Conservation (phyloP, 2,797 vertebrate genomes). For the Remorina albescens region DNA sequence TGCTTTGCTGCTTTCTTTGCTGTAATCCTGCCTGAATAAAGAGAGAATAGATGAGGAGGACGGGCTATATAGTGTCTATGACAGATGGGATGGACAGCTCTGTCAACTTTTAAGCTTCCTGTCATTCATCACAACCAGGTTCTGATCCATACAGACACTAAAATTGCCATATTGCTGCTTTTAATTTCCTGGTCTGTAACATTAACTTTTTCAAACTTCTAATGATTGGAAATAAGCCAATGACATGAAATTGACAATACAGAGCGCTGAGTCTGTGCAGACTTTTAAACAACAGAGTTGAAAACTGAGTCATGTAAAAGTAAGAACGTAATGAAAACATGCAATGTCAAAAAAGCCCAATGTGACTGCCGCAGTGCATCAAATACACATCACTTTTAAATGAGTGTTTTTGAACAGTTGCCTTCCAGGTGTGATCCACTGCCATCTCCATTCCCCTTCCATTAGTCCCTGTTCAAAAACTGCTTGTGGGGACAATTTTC, state of each 20-base stretch:
- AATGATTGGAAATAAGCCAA: neutral
- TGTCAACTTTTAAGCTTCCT: conserved; percentile 45
- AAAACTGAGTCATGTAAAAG: conserved; percentile 18
- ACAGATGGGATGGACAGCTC: conserved; percentile 39
- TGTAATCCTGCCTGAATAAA: conserved; percentile 76
- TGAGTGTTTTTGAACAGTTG: conserved; percentile 22
- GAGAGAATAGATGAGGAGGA: conserved; percentile 60
- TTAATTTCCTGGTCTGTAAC: neutral
- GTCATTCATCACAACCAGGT: conserved; percentile 46
- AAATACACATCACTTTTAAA: conserved; percentile 26
- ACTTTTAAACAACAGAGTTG: conserved; percentile 11
- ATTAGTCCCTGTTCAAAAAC: conserved; percentile 54
- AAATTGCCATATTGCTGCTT: neutral
- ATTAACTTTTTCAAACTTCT: conserved; percentile 16
- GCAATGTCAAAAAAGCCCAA: neutral
- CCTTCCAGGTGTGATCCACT: conserved; percentile 33
- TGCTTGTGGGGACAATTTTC: conserved; percentile 71
- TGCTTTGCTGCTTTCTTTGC: conserved; percentile 73
- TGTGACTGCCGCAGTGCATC: neutral
- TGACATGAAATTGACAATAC: neutral
- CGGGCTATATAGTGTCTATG: conserved; percentile 47
- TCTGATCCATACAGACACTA: conserved; percentile 38
- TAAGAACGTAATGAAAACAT: neutral
- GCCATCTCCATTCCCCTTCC: conserved; percentile 41
- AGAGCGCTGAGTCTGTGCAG: neutral